Percentiles rank a stretch among this genome's conserved stretches.
These are phyloP conservation scores for Lanius ludovicianus DNA, from an alignment of 2,113 vertebrate genomes.

Conservation along the genomic window DNA sequence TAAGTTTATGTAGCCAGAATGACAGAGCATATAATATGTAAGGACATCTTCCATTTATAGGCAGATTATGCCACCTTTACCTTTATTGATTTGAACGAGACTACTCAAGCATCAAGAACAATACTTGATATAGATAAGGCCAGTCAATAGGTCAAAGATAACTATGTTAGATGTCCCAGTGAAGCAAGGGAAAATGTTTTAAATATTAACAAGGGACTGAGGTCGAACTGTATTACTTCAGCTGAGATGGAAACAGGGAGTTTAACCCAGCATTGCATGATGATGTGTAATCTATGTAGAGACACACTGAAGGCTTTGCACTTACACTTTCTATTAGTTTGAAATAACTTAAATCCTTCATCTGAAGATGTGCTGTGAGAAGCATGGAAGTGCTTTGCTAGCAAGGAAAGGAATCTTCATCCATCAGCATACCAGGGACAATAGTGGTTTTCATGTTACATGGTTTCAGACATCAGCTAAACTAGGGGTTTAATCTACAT, in stretches of 20 bases:
- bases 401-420: background rate
- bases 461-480: background rate
- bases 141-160: conserved; percentile 32
- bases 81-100: conserved; percentile 7
- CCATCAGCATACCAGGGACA: background rate
- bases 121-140: background rate
- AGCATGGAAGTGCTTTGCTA: background rate
- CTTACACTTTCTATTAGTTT: background rate
- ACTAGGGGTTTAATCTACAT: background rate
- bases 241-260: background rate
- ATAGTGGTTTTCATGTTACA: background rate
- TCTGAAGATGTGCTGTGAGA: background rate
- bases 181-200: conserved; percentile 14
- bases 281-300: background rate
- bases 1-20: background rate
- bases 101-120: background rate
- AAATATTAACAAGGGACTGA: conserved; percentile 13
- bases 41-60: background rate
- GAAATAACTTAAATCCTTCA: background rate
- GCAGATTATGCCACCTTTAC: background rate
- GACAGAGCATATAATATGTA: background rate
- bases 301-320: background rate
- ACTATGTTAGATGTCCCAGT: background rate
- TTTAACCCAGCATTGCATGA: background rate
- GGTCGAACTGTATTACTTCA: background rate